phyloP scores from a whole-genome alignment of 2,797 vertebrate genomes.

The Takifugu rubripes region DNA sequence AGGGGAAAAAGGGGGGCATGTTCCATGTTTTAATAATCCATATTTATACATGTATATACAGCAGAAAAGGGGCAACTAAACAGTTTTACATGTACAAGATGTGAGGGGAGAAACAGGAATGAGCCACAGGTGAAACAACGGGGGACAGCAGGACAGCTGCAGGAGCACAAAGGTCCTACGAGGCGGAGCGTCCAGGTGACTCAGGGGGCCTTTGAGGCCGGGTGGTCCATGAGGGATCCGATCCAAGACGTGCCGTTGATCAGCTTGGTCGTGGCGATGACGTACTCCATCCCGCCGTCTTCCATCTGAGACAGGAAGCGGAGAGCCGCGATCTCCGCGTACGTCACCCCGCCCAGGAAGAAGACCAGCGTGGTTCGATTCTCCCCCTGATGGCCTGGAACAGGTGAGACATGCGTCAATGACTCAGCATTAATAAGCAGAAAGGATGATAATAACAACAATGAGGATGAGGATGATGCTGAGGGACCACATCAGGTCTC shows the following conservation, averaged over 20 bases:
- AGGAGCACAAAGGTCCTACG: constrained; percentile 23
- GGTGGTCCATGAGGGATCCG: constrained; percentile 92
- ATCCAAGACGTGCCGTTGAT: constrained; percentile 94
- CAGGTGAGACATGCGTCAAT: neutral
- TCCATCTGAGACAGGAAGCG: constrained; percentile 97
- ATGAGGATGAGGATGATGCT: neutral
- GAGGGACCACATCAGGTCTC: too few species aligned
- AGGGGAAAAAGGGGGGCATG: constrained; percentile 13
- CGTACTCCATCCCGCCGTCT: constrained; percentile 93
- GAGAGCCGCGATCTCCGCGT: constrained; percentile 92
- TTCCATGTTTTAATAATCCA: constrained; percentile 33
- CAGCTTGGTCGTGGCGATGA: constrained; percentile 95
- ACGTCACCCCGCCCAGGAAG: constrained; percentile 94
- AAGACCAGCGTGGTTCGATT: constrained; percentile 93
- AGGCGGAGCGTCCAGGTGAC: constrained; percentile 13
- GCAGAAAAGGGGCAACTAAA: neutral
- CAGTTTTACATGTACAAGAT: too few species aligned
- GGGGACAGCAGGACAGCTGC: constrained; percentile 56
- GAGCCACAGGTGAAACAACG: too few species aligned
- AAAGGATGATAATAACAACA: neutral
- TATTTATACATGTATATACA: constrained; percentile 54
- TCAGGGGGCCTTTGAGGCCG: constrained; percentile 73
- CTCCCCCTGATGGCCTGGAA: constrained; percentile 91
- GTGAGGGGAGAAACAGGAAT: too few species aligned
- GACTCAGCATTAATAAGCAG: constrained; percentile 4